These are phyloP conservation scores for Catharus fuscescens DNA, from an alignment of 2,113 vertebrate genomes.

Conservation along the genomic window DNA sequence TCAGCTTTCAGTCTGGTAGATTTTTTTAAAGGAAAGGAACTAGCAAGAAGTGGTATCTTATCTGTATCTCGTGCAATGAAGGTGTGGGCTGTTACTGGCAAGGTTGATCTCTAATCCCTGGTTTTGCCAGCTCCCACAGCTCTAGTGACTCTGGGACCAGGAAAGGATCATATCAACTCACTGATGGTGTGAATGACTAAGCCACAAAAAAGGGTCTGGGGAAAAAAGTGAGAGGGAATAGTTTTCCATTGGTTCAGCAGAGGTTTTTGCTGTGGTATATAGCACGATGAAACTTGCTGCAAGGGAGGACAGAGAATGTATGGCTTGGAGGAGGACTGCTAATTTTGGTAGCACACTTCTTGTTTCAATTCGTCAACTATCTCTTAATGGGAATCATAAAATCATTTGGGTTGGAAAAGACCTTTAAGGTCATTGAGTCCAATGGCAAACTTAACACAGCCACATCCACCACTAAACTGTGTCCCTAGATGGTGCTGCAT, in stretches of 20 bases:
- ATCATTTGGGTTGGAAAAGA: neutral
- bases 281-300: neutral
- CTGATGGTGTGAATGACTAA: neutral
- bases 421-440: neutral
- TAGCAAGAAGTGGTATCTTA: neutral
- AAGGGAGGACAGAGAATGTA: neutral
- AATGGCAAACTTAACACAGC: neutral
- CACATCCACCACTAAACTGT: neutral
- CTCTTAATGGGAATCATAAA: neutral
- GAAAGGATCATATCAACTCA: neutral
- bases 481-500: neutral
- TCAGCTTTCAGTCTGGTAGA: slow-evolving; percentile 23
- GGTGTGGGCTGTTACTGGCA: neutral
- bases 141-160: neutral
- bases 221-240: neutral
- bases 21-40: neutral
- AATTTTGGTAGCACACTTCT: neutral
- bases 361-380: neutral
- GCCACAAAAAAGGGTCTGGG: neutral
- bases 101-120: neutral
- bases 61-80: neutral
- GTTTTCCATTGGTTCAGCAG: neutral
- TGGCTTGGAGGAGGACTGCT: neutral
- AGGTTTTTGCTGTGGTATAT: neutral
- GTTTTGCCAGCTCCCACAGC: neutral